Evolutionary conservation across 1,140 invertebrate species (phyloP), one percentile per base, ranked within the genome.

Genomic region (Dendroctonus ponderosae): DNA sequence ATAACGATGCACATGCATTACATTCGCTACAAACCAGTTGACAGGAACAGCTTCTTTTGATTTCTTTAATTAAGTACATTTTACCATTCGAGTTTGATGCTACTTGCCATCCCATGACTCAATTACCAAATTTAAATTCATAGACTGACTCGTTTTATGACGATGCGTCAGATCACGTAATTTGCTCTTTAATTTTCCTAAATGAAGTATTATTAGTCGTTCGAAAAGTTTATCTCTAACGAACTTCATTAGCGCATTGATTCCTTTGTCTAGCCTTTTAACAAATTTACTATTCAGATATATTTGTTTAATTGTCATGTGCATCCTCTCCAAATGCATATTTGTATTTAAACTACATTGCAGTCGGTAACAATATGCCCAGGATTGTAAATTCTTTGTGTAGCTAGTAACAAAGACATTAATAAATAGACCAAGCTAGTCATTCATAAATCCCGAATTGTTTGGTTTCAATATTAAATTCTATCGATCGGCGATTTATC

Each of bases 1-100:
- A 51, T 61, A 66, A 12, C 38, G 6, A 42, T 66, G 64, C 4
- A 66, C 64, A 66, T 6, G 26, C n/a, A 44, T 61, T 50, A 60
- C 64, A 66, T 26, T 61, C 44, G 6, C 3, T 5, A 37, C 54
- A 66, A 14, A 15, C 15, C 37, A 66, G 44, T 38, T 60, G 40
- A 39, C 64, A 66, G 6, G 50, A 11, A 62, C 42, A 66, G 5
- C 11, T 5, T 49, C 61, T 41, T 8, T 46, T 40, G 38, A 5
- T 38, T 58, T 44, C 52, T 66, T 11, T 15, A 56, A 56, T 66
- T 11, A 37, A 37, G 40, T 56, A 56, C 5, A 40, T 56, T 40
- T 56, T 38, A 56, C 7, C 7, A 8, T 6, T 56, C 8, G 7
- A 8, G 7, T 6, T 39, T 8, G 53, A 56, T 40, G 38, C 8